Percentiles rank a stretch among this genome's conserved stretches.
phyloP scores from a whole-genome alignment of 2,113 vertebrate species.

The Rhinolophus sinicus region DNA sequence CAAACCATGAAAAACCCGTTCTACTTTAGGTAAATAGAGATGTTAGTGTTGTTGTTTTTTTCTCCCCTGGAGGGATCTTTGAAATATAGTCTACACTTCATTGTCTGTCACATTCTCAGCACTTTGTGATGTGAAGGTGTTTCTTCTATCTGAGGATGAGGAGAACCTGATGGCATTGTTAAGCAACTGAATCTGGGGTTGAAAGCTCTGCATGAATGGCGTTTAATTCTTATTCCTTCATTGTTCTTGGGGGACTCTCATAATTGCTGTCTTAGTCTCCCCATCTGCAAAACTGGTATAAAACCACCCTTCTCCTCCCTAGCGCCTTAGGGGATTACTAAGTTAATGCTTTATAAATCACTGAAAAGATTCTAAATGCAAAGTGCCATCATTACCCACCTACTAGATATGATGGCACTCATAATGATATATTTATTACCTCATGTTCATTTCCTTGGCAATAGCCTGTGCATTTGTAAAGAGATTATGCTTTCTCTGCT shows the following conservation, averaged over 20 bases:
- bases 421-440: constrained; percentile 73
- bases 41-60: neutral
- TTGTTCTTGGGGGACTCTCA: neutral
- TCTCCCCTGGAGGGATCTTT: neutral
- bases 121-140: neutral
- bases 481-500: constrained; percentile 42
- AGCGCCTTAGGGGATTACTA: constrained; percentile 13
- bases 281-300: constrained; percentile 57
- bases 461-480: constrained; percentile 55
- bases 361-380: constrained; percentile 35
- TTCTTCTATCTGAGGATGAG: neutral
- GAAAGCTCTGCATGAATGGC: neutral
- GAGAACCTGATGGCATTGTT: neutral
- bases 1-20: neutral
- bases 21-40: neutral
- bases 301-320: constrained; percentile 38
- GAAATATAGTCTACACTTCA: neutral
- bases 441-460: constrained; percentile 62
- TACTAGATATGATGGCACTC: constrained; percentile 53
- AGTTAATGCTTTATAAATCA: constrained; percentile 72
- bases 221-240: constrained; percentile 33
- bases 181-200: neutral
- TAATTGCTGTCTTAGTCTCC: constrained; percentile 69
- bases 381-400: constrained; percentile 72
- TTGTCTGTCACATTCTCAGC: neutral